Conservation (phyloP, 1,140 invertebrate genomes). For the Halesus radiatus region DNA sequence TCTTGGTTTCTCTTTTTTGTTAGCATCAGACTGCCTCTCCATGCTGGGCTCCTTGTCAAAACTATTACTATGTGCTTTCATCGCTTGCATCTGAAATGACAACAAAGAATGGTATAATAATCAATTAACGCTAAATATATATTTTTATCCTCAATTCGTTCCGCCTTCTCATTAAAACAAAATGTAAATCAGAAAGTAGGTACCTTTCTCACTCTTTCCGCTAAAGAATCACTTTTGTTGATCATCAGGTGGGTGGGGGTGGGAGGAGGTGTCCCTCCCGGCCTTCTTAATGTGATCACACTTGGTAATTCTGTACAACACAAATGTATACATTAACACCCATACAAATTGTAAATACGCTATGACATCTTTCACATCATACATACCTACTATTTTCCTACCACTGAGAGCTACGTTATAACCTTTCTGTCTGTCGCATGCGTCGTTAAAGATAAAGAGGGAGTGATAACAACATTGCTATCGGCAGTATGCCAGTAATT, state of each 20-base stretch:
- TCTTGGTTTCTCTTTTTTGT: constrained; percentile 65
- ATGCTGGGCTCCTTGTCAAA: constrained; percentile 71
- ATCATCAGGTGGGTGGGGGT: constrained; percentile 69
- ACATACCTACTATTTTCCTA: too few relatives aligned
- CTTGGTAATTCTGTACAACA: constrained; percentile 46
- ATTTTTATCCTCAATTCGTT: too few relatives aligned
- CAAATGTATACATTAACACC: too few relatives aligned
- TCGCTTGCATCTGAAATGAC: constrained; percentile 71
- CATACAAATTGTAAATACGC: too few relatives aligned
- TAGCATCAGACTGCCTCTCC: constrained; percentile 65
- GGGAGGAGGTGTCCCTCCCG: constrained; percentile 59
- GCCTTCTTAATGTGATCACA: constrained; percentile 66
- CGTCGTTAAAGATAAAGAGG: too few relatives aligned
- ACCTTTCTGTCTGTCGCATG: too few relatives aligned
- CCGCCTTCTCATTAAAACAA: too few relatives aligned
- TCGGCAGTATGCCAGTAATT: too few relatives aligned
- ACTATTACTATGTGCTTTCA: constrained; percentile 70
- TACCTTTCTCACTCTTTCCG: constrained; percentile 72
- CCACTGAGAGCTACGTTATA: neutral
- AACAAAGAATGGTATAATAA: constrained; percentile 32
- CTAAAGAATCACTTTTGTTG: constrained; percentile 72
- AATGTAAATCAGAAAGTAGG: too few relatives aligned
- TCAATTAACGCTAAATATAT: too few relatives aligned
- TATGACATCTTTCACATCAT: too few relatives aligned
- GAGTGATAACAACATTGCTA: too few relatives aligned